Base-by-base conservation (phyloP, 2,113 vertebrate species). In the Pseudorectes ferrugineus region DNA sequence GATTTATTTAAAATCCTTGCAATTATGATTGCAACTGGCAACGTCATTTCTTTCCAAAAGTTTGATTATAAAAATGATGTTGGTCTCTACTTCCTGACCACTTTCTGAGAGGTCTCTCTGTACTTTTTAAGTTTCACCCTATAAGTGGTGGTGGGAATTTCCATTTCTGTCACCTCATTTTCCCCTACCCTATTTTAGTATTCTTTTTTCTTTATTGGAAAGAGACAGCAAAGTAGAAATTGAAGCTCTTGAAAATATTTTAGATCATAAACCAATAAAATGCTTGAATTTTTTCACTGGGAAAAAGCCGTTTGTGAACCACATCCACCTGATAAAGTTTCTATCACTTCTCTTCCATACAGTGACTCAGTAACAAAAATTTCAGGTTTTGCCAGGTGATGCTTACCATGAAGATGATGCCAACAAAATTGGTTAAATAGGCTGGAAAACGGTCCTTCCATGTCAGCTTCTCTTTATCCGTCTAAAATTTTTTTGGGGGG, bases 401-500 rank as follows among this genome's bases (percentile, higher is more conserved):
- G 93, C 98, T 98, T 97, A 99, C 99, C 99, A 99, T 98, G 86
- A 99, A 99, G 80, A 97, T 9, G 96, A 99, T 99, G 94, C 98
- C 97, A 78, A 98, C 97, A 58, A 99, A 68, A 51, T 98, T 98
- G 20, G 98, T 99, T 84, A 99, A 24, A 92, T 99, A 99, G 46
- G 99, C 99, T 24, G 99, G 99, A 83, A 99, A 96, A 57, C 99
- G 98, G 92, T 99, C 99, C 75, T 96, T 99, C 97, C 99, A 99
- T 0, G 99, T 99, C 96, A 99, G 97, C 96, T 99, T 99, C 93
- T 99, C 98, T 96, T 99, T 99, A 92, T 98, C 98, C 0, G 95
- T 97, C 99, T 99, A 73, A 10, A 96, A 95, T 79, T n/a, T 22
- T 38, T 26, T 80, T 2, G 55, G 76, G 61, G 4, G 11, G 3